Evolutionary conservation across 92 coral and sea anemone genomes (phyloP).

Genomic region (Actinernus sp.): DNA sequence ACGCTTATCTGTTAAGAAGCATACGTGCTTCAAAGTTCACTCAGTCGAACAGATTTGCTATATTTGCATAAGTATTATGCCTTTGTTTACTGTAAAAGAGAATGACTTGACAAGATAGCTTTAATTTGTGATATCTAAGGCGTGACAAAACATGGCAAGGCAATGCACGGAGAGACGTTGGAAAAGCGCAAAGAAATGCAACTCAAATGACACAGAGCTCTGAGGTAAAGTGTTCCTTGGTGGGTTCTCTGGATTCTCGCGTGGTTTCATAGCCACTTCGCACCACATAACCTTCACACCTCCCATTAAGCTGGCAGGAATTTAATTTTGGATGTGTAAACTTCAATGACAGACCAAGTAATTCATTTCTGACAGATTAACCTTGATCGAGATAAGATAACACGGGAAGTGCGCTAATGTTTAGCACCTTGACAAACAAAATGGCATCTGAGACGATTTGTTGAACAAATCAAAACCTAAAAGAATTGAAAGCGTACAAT

Average conservation of each 20-base stretch:
- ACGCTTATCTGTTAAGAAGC: too few relatives aligned
- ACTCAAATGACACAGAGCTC: too few relatives aligned
- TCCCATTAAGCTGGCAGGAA: slow-evolving; percentile 39
- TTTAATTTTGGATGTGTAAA: slow-evolving; percentile 66
- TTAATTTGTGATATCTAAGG: slow-evolving; percentile 80
- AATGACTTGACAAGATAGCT: slow-evolving; percentile 76
- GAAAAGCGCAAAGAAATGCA: background rate
- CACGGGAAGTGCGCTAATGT: too few relatives aligned
- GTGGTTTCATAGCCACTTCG: too few relatives aligned
- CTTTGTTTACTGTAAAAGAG: slow-evolving; percentile 83
- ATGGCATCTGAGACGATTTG: too few relatives aligned
- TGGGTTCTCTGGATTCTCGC: too few relatives aligned
- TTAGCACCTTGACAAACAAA: too few relatives aligned
- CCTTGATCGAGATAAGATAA: slow-evolving; percentile 29
- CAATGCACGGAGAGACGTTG: background rate
- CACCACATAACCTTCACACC: background rate
- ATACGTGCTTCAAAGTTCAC: slow-evolving; percentile 2
- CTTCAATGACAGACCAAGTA: slow-evolving; percentile 57
- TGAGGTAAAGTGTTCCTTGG: too few relatives aligned
- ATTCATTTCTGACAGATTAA: slow-evolving; percentile 51
- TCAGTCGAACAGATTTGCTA: slow-evolving; percentile 44
- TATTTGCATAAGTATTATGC: slow-evolving; percentile 86
- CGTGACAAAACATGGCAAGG: slow-evolving; percentile 60
- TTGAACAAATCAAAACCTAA: too few relatives aligned
- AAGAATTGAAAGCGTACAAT: too few relatives aligned